Evolutionary conservation across 2,888 invertebrate species (phyloP).

Genomic region (Platynereis dumerilii): DNA sequence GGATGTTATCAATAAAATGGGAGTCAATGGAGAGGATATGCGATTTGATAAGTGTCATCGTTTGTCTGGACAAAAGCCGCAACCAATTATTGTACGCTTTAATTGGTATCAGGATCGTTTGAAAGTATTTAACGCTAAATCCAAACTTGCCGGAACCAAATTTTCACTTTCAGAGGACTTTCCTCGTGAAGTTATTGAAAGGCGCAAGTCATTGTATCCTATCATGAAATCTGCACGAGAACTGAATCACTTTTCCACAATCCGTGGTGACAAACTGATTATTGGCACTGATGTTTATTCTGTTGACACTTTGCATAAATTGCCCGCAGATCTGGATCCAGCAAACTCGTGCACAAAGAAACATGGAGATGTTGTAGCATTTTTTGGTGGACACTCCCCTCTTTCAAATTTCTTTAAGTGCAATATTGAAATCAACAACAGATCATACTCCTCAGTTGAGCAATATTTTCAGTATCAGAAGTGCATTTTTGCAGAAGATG

Average conservation of each 20-base stretch:
- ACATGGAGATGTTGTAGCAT: background rate
- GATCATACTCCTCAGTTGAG: background rate
- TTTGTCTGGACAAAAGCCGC: background rate
- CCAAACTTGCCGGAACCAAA: background rate
- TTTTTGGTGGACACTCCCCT: conserved; percentile 2
- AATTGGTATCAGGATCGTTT: conserved; percentile 5
- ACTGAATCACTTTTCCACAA: background rate
- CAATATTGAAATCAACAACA: background rate
- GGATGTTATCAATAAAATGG: background rate
- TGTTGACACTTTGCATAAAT: background rate
- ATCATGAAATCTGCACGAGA: background rate
- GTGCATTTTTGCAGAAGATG: background rate
- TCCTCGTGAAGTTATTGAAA: background rate
- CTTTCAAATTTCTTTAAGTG: background rate
- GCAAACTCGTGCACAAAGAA: background rate
- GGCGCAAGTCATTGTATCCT: background rate
- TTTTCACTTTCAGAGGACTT: background rate
- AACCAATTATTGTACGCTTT: background rate
- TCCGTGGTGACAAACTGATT: conserved; percentile 7
- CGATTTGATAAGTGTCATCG: too few species aligned
- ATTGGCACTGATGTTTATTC: background rate
- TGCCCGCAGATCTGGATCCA: background rate
- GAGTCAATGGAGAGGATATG: background rate
- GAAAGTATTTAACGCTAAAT: background rate
- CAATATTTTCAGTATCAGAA: background rate